A percentile compares a stretch with the other conserved stretches of the same genome.
phyloP scores from a whole-genome alignment of 2,797 vertebrate genomes.

The Spinus pinus region DNA sequence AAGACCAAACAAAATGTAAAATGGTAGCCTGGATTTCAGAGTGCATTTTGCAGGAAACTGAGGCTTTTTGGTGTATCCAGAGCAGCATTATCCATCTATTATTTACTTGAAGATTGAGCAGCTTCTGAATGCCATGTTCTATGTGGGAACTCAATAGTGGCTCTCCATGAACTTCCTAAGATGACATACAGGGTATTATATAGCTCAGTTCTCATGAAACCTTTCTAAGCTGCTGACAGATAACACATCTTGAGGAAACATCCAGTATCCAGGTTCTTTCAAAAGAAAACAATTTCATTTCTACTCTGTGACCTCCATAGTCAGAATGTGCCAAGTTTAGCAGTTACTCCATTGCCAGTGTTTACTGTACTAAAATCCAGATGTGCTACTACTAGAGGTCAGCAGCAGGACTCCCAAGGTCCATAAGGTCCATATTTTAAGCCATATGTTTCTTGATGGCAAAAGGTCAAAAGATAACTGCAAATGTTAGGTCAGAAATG shows the following conservation, averaged over 20 bases:
- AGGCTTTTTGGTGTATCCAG: not conserved
- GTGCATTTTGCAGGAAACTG: not conserved
- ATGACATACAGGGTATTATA: not conserved
- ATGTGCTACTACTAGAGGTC: not conserved
- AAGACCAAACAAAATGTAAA: not conserved
- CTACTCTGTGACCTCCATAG: rapidly evolving
- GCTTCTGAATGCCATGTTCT: not conserved
- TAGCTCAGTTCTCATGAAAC: not conserved
- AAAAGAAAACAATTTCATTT: not conserved
- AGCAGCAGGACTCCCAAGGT: not conserved
- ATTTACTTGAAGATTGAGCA: not conserved
- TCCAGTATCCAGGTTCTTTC: not conserved
- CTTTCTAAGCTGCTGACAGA: not conserved
- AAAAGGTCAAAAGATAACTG: not conserved
- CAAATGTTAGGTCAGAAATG: not conserved
- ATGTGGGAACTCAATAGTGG: not conserved
- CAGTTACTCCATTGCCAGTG: not conserved
- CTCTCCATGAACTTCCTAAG: not conserved
- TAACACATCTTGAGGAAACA: not conserved
- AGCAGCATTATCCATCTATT: not conserved
- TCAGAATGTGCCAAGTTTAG: not conserved
- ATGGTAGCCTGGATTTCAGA: not conserved
- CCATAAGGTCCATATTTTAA: not conserved
- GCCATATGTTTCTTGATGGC: not conserved
- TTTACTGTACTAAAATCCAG: not conserved